These are phyloP conservation scores for Macrotus californicus DNA, from an alignment of 2,113 vertebrate genomes.

Conservation along the genomic window DNA sequence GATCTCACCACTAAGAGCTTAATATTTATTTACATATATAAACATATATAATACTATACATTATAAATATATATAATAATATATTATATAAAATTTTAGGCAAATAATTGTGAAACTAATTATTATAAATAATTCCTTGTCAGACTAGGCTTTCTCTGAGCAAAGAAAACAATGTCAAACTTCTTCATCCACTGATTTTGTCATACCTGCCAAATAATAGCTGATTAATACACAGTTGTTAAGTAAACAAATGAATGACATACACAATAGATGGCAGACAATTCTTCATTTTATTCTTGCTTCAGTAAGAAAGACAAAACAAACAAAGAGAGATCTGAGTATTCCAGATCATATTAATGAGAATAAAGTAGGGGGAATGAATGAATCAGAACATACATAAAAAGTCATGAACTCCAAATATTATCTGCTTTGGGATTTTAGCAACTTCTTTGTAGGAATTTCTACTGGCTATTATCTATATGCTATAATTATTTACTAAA, in stretches of 20 bases:
- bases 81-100: background rate
- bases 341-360: background rate
- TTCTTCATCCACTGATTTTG: background rate
- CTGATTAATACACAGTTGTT: background rate
- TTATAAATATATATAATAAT: background rate
- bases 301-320: background rate
- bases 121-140: background rate
- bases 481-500: background rate
- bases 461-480: background rate
- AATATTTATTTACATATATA: background rate
- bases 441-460: background rate
- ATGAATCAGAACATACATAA: background rate
- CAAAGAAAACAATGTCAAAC: background rate
- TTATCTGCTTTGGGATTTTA: background rate
- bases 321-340: background rate
- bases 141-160: background rate
- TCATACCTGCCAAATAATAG: background rate
- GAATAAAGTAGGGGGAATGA: background rate
- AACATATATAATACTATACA: background rate
- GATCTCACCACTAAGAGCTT: background rate
- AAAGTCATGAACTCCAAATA: background rate
- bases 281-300: background rate
- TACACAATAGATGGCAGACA: background rate
- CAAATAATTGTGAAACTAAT: background rate
- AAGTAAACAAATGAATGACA: background rate